Evolutionary conservation across 2,113 vertebrate species (phyloP), one percentile per base, ranked within the genome.

Genomic region (Tragelaphus scriptus): DNA sequence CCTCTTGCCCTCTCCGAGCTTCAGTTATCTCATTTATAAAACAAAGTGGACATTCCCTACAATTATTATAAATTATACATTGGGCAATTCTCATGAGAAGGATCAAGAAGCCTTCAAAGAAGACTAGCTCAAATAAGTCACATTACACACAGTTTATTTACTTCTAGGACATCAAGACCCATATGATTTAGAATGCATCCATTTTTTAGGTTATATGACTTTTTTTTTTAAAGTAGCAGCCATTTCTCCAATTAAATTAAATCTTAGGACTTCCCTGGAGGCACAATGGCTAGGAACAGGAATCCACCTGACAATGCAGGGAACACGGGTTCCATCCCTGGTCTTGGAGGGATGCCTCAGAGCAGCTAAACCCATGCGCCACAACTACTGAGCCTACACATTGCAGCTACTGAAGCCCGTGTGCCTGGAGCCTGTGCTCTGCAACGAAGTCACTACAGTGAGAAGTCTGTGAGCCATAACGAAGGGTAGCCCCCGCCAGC

Each of bases 171-270:
- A 15, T 44, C 17, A 13, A 56, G 28, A 65, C 55, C 40, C 16
- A 4, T n/a, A 23, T 40, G 65, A 63, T 65, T 88, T 56, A 40
- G 32, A 90, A 86, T 4, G 7, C 26, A 81, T 65, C n/a, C 16
- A 2, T 36, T 82, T 86, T 53, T 49, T 8, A 95, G 28, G 4
- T 85, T 63, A 14, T 23, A 1, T 49, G 51, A 56, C 23, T 44
- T 88, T 71, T 75, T 40, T 71, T 75, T 40, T 68, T n/a, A 1
- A 25, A 7, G 12, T 25, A 68, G 40, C 26, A 53, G 56, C 36
- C 26, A 53, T 65, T 71, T 65, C 53, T 82, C 49, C 15, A 85
- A 92, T 85, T 85, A 80, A 63, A 55, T 82, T 91, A 90, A 92
- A 49, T 85, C 49, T 84, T 75, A 15, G 40, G 23, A 77, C 36